phyloP scores from a whole-genome alignment of 2,888 invertebrate species.

The Platycheirus rosarum region DNA sequence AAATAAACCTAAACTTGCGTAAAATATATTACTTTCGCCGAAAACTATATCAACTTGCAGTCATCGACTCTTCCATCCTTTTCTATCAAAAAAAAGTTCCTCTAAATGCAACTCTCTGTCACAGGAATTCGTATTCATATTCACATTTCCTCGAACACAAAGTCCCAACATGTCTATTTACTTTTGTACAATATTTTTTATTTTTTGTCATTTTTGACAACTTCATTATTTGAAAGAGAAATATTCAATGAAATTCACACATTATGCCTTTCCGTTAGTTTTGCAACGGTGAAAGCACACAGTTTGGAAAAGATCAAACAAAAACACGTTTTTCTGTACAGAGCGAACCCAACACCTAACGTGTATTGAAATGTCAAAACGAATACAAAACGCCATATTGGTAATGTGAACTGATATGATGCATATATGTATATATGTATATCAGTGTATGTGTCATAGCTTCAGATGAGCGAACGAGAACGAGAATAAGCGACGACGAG shows the following conservation, averaged over 20 bases:
- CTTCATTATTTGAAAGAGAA: slow-evolving; percentile 52
- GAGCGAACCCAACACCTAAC: slow-evolving; percentile 2
- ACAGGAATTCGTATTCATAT: too few species aligned
- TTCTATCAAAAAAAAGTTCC: too few species aligned
- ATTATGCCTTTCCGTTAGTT: background rate
- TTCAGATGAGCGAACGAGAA: slow-evolving; percentile 58
- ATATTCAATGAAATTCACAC: slow-evolving; percentile 43
- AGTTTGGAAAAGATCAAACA: background rate
- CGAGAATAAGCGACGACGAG: too few species aligned
- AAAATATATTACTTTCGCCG: too few species aligned
- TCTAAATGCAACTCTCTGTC: too few species aligned
- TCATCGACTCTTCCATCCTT: too few species aligned
- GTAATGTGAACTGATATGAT: slow-evolving; percentile 60
- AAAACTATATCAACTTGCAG: too few species aligned
- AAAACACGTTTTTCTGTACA: slow-evolving; percentile 43
- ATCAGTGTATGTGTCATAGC: slow-evolving; percentile 56
- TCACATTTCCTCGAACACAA: too few species aligned
- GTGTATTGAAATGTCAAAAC: slow-evolving; percentile 70
- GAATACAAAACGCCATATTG: slow-evolving; percentile 54
- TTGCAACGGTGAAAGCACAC: slow-evolving; percentile 16
- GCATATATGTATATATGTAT: slow-evolving; percentile 69
- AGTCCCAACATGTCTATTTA: too few species aligned
- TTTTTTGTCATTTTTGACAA: slow-evolving; percentile 34
- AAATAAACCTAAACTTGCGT: too few species aligned
- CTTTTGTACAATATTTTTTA: background rate